Conservation (phyloP, 2,888 invertebrate genomes). For the Eilema sororculum region DNA sequence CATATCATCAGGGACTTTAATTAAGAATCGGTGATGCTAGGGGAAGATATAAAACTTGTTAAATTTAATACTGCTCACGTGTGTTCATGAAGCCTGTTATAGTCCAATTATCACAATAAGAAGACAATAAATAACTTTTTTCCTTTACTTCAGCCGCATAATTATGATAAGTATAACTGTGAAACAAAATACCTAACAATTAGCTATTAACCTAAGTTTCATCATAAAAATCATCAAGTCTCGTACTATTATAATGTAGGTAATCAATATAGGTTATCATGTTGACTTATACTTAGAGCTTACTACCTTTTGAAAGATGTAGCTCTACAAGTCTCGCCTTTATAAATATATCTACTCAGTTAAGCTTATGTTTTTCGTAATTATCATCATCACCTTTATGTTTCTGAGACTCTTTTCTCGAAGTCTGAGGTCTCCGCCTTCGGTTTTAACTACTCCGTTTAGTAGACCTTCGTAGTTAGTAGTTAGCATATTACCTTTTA, state of each 20-base stretch:
- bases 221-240: not conserved
- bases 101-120: not conserved
- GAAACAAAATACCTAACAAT: not conserved
- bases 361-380: not conserved
- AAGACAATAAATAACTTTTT: not conserved
- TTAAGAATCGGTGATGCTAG: not conserved
- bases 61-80: slow-evolving; percentile 1
- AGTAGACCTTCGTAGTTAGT: too few species aligned
- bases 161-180: not conserved
- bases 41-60: not conserved
- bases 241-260: not conserved
- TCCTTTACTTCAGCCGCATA: not conserved
- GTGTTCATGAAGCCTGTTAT: not conserved
- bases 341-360: not conserved
- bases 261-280: not conserved
- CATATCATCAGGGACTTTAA: not conserved
- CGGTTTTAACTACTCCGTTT: too few species aligned
- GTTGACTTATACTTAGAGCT: not conserved
- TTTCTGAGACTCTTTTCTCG: too few species aligned
- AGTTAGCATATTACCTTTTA: too few species aligned
- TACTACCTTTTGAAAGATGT: too few species aligned
- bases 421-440: too few species aligned
- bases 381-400: too few species aligned
- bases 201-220: not conserved
- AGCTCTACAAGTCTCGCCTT: not conserved